phyloP scores from a whole-genome alignment of 2,113 vertebrate genomes.

The Prinia subflava region DNA sequence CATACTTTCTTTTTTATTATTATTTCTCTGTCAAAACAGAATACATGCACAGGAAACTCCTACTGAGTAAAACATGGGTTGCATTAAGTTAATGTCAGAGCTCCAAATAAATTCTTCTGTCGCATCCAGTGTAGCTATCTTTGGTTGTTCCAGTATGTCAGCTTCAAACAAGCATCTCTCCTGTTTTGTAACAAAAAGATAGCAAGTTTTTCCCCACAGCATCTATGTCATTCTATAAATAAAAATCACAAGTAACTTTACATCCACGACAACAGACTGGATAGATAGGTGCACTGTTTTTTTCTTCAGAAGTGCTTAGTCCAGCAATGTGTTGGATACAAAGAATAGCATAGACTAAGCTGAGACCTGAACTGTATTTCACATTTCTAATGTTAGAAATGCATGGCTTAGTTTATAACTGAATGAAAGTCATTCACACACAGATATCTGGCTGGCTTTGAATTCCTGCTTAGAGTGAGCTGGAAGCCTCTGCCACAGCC shows the following conservation, averaged over 20 bases:
- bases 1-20: neutral
- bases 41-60: neutral
- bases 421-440: neutral
- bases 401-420: neutral
- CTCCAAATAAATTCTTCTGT: neutral
- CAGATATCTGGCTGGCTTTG: neutral
- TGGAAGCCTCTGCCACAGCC: neutral
- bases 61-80: neutral
- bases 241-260: neutral
- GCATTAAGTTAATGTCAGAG: neutral
- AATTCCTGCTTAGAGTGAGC: neutral
- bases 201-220: neutral
- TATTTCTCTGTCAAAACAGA: neutral
- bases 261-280: neutral
- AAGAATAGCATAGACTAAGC: neutral
- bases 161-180: neutral
- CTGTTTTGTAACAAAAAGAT: neutral
- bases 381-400: neutral
- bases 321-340: neutral
- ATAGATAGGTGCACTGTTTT: neutral
- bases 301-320: neutral
- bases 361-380: neutral
- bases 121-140: neutral
- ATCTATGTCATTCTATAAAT: constrained; percentile 12
- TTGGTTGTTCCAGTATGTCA: neutral